Evolutionary conservation across 1,140 invertebrate genomes (phyloP).

Genomic region (Plectrocnemia conspersa): DNA sequence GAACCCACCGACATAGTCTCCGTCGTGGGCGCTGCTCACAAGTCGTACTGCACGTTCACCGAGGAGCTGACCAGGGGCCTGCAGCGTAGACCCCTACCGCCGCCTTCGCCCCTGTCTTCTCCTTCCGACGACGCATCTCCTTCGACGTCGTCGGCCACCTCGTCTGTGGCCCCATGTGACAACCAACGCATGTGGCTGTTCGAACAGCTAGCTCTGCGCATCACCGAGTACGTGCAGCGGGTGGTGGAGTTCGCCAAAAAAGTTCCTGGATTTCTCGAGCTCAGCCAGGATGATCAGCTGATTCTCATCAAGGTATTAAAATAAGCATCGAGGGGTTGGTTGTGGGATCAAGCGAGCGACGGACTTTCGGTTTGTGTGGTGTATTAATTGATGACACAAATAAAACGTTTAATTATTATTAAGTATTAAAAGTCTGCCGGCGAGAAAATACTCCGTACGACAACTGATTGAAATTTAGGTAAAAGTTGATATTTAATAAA

Average conservation of each 20-base stretch:
- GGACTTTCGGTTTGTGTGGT: too few species aligned
- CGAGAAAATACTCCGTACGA: too few species aligned
- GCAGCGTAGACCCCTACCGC: constrained; percentile 61
- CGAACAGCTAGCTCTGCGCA: constrained; percentile 71
- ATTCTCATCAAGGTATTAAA: constrained; percentile 80
- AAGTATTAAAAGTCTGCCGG: too few species aligned
- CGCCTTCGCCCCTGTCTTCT: constrained; percentile 43
- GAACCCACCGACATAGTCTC: constrained; percentile 49
- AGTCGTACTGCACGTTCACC: constrained; percentile 83
- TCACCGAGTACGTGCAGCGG: constrained; percentile 82
- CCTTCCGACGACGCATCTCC: constrained; percentile 56
- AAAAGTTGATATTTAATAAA: too few species aligned
- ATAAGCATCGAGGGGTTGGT: too few species aligned
- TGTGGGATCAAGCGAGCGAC: too few species aligned
- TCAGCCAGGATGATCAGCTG: constrained; percentile 89
- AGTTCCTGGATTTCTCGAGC: constrained; percentile 80
- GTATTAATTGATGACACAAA: too few species aligned
- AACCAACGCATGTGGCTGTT: constrained; percentile 66
- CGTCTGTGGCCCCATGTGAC: constrained; percentile 31
- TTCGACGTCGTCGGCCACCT: constrained; percentile 53
- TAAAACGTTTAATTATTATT: too few species aligned
- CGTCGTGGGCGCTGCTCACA: constrained; percentile 85
- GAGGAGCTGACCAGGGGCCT: constrained; percentile 62
- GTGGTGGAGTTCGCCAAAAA: constrained; percentile 92
- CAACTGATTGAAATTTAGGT: too few species aligned